Conservation (phyloP, 2,888 invertebrate genomes). For the Dicranocentrus wangi region DNA sequence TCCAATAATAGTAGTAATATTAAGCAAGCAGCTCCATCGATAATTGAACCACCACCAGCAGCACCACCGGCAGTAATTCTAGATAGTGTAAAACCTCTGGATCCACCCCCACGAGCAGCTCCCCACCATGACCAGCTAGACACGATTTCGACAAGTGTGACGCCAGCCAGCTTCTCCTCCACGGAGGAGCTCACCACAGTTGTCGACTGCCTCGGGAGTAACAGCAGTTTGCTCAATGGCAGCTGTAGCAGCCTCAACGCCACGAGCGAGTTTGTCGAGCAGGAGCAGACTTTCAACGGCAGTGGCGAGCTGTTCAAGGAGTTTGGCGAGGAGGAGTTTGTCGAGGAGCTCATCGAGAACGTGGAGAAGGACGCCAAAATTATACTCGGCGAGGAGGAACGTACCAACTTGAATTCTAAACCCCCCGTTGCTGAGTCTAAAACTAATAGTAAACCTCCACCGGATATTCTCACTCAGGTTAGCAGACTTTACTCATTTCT, state of each 20-base stretch:
- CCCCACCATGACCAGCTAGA: conserved; percentile 78
- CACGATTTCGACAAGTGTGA: conserved; percentile 24
- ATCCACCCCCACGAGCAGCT: conserved; percentile 1
- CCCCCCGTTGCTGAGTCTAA: no score
- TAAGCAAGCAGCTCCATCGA: no score
- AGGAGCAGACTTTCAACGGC: no score
- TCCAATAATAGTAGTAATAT: no score
- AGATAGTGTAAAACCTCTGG: no score
- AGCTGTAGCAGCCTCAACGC: conserved; percentile 22
- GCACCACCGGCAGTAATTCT: no score
- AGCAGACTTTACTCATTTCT: not conserved
- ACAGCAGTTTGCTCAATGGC: conserved; percentile 17
- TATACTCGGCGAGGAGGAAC: no score
- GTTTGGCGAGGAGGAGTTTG: conserved; percentile 18
- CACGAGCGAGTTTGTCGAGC: no score
- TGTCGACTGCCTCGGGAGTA: conserved; percentile 25
- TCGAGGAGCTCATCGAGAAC: conserved; percentile 4
- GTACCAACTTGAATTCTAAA: no score
- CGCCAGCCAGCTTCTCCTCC: conserved; percentile 9
- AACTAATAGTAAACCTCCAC: no score
- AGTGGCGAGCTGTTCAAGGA: conserved; percentile 27
- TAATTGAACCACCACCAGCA: no score
- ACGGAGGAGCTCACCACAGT: conserved; percentile 30
- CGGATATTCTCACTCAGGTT: no score
- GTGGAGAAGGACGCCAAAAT: not conserved